These are phyloP conservation scores for Petrocephalus microphthalmus DNA, from an alignment of 2,113 vertebrate genomes.

Conservation along the genomic window DNA sequence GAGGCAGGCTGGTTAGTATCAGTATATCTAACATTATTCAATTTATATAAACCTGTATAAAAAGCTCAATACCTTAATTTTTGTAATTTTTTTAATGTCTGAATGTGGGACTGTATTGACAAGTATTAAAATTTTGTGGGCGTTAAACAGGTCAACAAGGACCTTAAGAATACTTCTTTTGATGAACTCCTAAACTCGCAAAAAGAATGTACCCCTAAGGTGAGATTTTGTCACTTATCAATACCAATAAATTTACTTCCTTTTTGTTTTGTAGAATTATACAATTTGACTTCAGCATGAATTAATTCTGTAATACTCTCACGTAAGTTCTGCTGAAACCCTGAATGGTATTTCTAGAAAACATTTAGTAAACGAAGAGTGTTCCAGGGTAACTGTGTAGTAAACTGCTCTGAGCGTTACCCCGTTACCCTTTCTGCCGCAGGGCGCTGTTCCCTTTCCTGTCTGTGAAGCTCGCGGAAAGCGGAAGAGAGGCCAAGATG, in stretches of 20 bases:
- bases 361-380: not conserved
- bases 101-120: not conserved
- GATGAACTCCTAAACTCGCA: slow-evolving; percentile 40
- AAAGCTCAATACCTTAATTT: not conserved
- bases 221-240: slow-evolving; percentile 19
- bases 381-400: not conserved
- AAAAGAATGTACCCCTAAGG: slow-evolving; percentile 60
- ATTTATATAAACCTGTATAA: not conserved
- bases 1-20: slow-evolving; percentile 41
- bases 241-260: not conserved
- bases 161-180: slow-evolving; percentile 24
- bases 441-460: slow-evolving; percentile 34
- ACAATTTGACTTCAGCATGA: not conserved
- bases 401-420: not conserved
- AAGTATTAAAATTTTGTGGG: not conserved
- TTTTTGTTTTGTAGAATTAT: not conserved
- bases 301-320: not conserved
- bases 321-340: not conserved
- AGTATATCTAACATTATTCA: not conserved
- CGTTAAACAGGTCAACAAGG: slow-evolving; percentile 36
- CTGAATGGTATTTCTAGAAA: not conserved
- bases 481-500: slow-evolving; percentile 48
- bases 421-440: not conserved
- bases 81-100: not conserved
- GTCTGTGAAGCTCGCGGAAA: slow-evolving; percentile 43